phyloP scores from a whole-genome alignment of 2,797 vertebrate genomes.

The Melanotaenia nigrans region DNA sequence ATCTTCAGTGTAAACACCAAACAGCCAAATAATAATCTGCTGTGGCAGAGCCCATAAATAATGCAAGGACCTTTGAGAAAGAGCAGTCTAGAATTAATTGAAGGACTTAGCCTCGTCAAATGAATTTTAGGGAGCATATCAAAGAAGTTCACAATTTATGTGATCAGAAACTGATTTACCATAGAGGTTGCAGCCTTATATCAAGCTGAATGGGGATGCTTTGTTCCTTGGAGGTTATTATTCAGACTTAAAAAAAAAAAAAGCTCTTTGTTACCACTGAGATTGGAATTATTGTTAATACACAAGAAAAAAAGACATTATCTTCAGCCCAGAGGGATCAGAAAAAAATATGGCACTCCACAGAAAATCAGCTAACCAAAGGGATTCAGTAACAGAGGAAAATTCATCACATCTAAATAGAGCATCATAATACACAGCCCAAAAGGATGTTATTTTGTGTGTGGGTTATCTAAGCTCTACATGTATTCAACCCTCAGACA shows the following conservation, averaged over 20 bases:
- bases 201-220: constrained; percentile 8
- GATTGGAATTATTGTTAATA: constrained; percentile 35
- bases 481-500: constrained; percentile 53
- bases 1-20: constrained; percentile 77
- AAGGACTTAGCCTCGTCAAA: constrained; percentile 58
- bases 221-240: constrained; percentile 30
- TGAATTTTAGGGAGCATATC: constrained; percentile 45
- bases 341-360: constrained; percentile 37
- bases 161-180: constrained; percentile 46
- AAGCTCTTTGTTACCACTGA: constrained; percentile 33
- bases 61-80: constrained; percentile 68
- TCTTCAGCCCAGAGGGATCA: constrained; percentile 20
- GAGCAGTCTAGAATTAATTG: constrained; percentile 74
- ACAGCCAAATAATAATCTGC: constrained; percentile 74
- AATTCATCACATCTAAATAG: constrained; percentile 32
- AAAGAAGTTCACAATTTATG: constrained; percentile 45
- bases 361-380: constrained; percentile 25
- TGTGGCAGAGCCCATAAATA: constrained; percentile 71
- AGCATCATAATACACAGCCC: constrained; percentile 16
- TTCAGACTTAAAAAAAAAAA: constrained; percentile 34
- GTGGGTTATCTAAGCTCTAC: constrained; percentile 49
- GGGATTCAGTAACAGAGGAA: constrained; percentile 34
- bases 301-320: constrained; percentile 29
- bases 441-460: constrained; percentile 49
- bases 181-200: constrained; percentile 24